phyloP scores from a whole-genome alignment of 2,888 invertebrate species.

The Eupelmus urozonus region DNA sequence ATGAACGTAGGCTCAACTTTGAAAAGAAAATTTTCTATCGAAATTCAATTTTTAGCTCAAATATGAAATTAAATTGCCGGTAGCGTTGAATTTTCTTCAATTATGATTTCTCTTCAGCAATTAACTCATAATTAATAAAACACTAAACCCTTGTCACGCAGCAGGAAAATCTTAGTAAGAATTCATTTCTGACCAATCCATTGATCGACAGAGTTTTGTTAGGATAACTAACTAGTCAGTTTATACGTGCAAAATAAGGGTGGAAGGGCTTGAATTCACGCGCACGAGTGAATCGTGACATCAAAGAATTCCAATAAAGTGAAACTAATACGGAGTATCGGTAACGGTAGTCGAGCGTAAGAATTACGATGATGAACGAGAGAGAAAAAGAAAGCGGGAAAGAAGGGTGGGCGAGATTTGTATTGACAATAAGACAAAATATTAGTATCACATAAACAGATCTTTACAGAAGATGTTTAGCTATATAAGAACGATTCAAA shows the following conservation, averaged over 20 bases:
- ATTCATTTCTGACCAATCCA: background rate
- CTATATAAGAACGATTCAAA: too few relatives aligned
- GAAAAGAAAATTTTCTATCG: background rate
- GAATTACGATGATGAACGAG: constrained; percentile 32
- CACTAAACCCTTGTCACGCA: background rate
- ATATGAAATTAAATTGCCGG: too few relatives aligned
- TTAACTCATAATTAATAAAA: background rate
- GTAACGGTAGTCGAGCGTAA: constrained; percentile 49
- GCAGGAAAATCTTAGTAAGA: background rate
- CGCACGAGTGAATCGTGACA: constrained; percentile 26
- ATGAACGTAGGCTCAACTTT: background rate
- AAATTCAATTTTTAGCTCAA: too few relatives aligned
- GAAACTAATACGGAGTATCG: constrained; percentile 59
- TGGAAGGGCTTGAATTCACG: background rate
- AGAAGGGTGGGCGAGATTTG: background rate
- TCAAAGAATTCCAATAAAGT: constrained; percentile 60
- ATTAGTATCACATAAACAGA: too few relatives aligned
- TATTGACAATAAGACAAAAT: too few relatives aligned
- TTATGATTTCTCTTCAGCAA: too few relatives aligned
- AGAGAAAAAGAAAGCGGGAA: background rate
- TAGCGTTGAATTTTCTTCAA: too few relatives aligned
- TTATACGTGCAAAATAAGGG: background rate
- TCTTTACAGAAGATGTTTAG: too few relatives aligned
- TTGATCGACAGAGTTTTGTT: background rate
- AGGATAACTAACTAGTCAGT: too few relatives aligned